These are phyloP conservation scores for Scopus umbretta DNA, from an alignment of 2,113 vertebrate species.

Conservation along the genomic window DNA sequence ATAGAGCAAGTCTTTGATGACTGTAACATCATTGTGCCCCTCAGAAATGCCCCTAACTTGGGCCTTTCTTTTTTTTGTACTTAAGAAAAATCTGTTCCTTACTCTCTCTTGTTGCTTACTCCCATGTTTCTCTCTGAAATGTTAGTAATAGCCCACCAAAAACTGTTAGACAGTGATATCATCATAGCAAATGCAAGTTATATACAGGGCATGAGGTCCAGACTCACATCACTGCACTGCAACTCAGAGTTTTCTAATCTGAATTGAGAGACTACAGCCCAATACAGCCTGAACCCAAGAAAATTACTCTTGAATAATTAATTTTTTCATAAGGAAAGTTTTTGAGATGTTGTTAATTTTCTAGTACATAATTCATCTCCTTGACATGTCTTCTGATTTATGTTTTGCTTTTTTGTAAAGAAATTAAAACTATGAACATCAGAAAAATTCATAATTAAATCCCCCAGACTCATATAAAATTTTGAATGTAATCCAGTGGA, in stretches of 20 bases:
- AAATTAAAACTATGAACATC: background rate
- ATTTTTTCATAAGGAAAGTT: constrained; percentile 28
- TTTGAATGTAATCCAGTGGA: background rate
- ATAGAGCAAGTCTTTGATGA: background rate
- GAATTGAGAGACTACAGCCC: background rate
- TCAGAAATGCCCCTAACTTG: background rate
- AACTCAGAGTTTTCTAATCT: background rate
- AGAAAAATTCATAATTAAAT: background rate
- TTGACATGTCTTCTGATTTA: background rate
- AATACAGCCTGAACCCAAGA: background rate
- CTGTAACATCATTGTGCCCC: fast-evolving
- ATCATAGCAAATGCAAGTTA: background rate
- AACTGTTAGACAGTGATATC: background rate
- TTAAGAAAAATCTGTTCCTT: background rate
- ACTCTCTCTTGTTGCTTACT: background rate
- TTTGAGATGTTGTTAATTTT: background rate
- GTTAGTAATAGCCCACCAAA: background rate
- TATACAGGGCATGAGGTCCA: background rate
- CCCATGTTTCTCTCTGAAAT: background rate
- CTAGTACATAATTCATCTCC: background rate
- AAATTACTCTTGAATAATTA: constrained; percentile 37
- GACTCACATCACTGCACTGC: background rate
- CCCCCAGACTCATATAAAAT: background rate
- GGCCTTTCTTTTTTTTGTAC: background rate
- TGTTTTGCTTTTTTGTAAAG: background rate